Evolutionary conservation across 37 sponge, comb jelly and placozoan species (phyloP), one percentile per base, ranked within the genome.

Genomic region (Aphrocallistes beatrix): DNA sequence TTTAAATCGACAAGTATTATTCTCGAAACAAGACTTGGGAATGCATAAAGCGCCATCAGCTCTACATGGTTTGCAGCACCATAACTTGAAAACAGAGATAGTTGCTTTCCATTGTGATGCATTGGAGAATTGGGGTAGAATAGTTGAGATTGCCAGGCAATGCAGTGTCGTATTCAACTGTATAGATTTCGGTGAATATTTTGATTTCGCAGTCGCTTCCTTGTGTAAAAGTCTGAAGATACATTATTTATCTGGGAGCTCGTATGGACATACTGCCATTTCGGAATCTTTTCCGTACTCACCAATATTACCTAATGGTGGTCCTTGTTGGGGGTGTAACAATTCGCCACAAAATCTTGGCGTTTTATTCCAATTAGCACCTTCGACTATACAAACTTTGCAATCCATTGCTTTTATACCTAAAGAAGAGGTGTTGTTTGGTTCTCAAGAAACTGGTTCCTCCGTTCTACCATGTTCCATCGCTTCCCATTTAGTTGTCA

Each of bases 301-400:
- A 38, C 39, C 37, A 16, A 32, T 36, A 17, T 85, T 86, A 81
- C 36, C 51, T 21, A 85, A 48, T 0, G 91, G 85, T 50, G 89
- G 87, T 1, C 86, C 88, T 50, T 90, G 91, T 69, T 90, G 91
- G 91, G 91, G 81, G 10, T 90, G 91, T 90, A 90, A 90, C 38
- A 90, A 90, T 85, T 30, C 84, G 10, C 91, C 91, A 45, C 75
- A 82, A 0, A 34, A 88, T 38, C 48, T 0, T 1, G 82, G 42
- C 0, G 23, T 90, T 8, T 42, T 90, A 23, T 38, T 82, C 36
- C 50, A 50, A 23, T 25, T 90, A 0, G 85, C 86, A n/a, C 91
- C 91, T 38, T 34, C 36, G 32, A 38, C 85, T 0, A 88, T 90
- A 6, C 83, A 37, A 6, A n/a, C 28, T 0, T 34, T 84, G 23